Evolutionary conservation across 2,797 vertebrate species (phyloP).

Genomic region (Sebastes flavidus): DNA sequence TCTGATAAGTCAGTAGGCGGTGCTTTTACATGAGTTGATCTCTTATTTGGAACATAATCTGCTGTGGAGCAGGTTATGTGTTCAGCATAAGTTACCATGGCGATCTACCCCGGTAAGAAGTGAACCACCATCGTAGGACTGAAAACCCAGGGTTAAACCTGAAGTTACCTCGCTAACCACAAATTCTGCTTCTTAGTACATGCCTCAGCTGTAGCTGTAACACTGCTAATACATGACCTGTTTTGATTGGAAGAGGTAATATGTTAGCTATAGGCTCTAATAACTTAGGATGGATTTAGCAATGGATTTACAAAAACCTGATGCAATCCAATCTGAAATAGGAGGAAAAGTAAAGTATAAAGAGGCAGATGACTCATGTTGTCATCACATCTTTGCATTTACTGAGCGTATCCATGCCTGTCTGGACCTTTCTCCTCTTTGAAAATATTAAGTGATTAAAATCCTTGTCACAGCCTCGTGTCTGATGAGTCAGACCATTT

Average conservation of each 20-base stretch:
- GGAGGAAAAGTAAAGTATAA: not conserved
- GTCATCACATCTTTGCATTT: not conserved
- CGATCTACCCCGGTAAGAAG: no score
- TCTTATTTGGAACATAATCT: no score
- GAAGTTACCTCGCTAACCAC: no score
- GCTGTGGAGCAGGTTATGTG: no score
- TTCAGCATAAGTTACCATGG: no score
- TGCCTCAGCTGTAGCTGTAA: not conserved
- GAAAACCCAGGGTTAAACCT: no score
- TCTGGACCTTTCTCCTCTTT: not conserved
- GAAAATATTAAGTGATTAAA: not conserved
- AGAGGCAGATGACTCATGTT: not conserved
- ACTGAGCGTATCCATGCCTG: not conserved
- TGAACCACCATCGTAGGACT: no score
- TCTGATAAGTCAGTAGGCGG: no score
- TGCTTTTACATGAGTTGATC: no score
- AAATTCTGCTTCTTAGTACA: no score
- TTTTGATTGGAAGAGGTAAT: not conserved
- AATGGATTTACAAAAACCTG: not conserved
- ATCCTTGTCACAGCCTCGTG: not conserved
- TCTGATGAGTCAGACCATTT: slow-evolving; percentile 24
- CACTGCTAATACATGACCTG: not conserved
- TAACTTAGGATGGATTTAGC: not conserved
- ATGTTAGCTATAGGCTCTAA: not conserved
- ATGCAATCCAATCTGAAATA: not conserved